These are phyloP conservation scores for Hyperopisus bebe DNA, from an alignment of 2,113 vertebrate species.

Conservation along the genomic window DNA sequence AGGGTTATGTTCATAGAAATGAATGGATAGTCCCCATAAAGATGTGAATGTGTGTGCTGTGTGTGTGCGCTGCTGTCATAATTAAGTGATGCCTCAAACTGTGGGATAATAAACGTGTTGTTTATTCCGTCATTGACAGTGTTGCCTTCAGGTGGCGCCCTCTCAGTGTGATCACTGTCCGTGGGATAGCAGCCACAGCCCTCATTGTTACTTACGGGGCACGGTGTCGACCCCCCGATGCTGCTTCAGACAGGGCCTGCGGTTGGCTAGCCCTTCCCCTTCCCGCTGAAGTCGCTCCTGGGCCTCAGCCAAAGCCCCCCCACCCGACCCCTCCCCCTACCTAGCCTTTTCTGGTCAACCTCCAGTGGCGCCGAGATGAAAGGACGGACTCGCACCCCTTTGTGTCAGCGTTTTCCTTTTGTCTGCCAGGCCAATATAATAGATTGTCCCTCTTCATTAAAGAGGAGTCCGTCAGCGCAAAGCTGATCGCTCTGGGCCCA, in stretches of 20 bases:
- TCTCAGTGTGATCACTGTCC: neutral
- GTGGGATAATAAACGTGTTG: neutral
- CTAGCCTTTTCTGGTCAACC: constrained; percentile 22
- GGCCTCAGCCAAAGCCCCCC: neutral
- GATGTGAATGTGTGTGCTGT: neutral
- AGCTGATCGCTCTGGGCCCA: constrained; percentile 21
- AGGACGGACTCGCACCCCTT: constrained; percentile 25
- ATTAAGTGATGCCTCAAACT: neutral
- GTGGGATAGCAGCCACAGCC: neutral
- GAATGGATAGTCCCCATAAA: neutral
- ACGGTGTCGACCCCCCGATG: neutral
- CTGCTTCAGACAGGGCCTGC: neutral
- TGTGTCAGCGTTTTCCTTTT: constrained; percentile 32
- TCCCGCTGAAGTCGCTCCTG: neutral
- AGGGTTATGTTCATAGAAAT: too few relatives aligned
- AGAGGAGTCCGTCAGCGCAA: constrained; percentile 30
- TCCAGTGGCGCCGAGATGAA: constrained; percentile 31
- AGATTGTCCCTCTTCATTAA: constrained; percentile 39
- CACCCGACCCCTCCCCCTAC: neutral
- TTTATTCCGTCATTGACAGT: neutral
- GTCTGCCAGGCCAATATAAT: constrained; percentile 36
- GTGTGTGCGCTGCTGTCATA: neutral
- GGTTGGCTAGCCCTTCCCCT: neutral
- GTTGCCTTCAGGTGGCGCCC: neutral
- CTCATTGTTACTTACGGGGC: neutral